A percentile compares a stretch with the other conserved stretches of the same genome.
These are phyloP conservation scores for Chymomyza amoena DNA, from an alignment of 2,888 invertebrate species.

Conservation along the genomic window DNA sequence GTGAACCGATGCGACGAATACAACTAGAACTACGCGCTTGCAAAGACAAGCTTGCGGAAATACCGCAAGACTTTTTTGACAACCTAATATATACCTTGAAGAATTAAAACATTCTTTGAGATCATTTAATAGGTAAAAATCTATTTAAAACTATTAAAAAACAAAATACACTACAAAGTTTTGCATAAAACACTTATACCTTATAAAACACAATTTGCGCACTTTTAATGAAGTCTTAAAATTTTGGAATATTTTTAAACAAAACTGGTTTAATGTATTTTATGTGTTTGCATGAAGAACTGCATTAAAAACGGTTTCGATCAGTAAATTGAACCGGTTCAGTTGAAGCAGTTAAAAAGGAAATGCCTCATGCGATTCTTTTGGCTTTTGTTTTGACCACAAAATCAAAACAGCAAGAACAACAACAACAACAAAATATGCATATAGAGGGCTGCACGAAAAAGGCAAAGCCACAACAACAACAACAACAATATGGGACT, in stretches of 20 bases:
- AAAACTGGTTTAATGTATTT: conserved; percentile 53
- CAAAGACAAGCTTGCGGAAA: too few relatives aligned
- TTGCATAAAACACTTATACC: too few relatives aligned
- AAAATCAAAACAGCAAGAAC: conserved; percentile 2
- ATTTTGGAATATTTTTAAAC: conserved; percentile 3
- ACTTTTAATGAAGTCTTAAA: not conserved
- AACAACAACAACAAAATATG: conserved; percentile 12
- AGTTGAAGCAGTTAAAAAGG: not conserved
- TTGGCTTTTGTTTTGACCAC: not conserved
- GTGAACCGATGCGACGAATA: too few relatives aligned
- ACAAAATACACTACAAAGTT: too few relatives aligned
- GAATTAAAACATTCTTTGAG: too few relatives aligned
- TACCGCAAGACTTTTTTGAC: too few relatives aligned
- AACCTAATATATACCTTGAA: too few relatives aligned
- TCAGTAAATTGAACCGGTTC: not conserved
- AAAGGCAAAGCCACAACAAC: conserved; percentile 26
- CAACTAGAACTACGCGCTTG: too few relatives aligned
- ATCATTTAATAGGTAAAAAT: too few relatives aligned
- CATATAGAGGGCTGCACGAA: conserved; percentile 20
- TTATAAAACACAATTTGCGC: not conserved
- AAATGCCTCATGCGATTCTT: not conserved
- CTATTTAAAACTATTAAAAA: too few relatives aligned
- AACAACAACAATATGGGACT: not conserved
- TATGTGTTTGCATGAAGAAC: conserved; percentile 30
- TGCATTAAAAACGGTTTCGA: not conserved